Percentiles rank a stretch among this genome's conserved stretches.
Conservation (phyloP, 2,888 invertebrate genomes). For the Alitta virens region DNA sequence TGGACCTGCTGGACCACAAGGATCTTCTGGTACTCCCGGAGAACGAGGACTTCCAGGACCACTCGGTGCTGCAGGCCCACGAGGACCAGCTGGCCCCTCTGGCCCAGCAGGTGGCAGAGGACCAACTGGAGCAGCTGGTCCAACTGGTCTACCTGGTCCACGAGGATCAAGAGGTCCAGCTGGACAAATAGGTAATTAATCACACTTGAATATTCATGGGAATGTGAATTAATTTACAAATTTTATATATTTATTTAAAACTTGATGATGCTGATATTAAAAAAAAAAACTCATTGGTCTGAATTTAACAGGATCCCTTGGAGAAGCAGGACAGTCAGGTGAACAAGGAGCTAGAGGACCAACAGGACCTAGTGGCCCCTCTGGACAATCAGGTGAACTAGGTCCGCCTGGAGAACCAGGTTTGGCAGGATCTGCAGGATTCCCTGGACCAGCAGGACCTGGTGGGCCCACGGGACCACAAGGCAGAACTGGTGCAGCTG, state of each 20-base stretch:
- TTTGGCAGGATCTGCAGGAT: too few species aligned
- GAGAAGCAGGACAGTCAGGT: too few species aligned
- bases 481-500: conserved; percentile 14
- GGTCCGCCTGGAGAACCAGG: conserved; percentile 3
- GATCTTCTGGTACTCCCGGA: not conserved
- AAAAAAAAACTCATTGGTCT: too few species aligned
- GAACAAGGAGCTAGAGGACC: conserved; percentile 11
- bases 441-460: conserved; percentile 9
- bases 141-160: not conserved
- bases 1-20: not conserved
- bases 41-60: not conserved
- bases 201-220: too few species aligned
- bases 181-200: not conserved
- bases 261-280: too few species aligned
- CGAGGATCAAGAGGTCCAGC: not conserved
- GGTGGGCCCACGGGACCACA: conserved; percentile 14
- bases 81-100: not conserved
- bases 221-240: too few species aligned
- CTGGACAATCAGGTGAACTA: conserved; percentile 4
- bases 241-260: too few species aligned
- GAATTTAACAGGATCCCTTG: conserved; percentile 11
- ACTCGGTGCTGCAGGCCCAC: not conserved
- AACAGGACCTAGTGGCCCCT: conserved; percentile 13
- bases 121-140: not conserved
- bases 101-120: not conserved